These are phyloP conservation scores for Notothenia rossii DNA, from an alignment of 2,113 vertebrate genomes.

Conservation along the genomic window DNA sequence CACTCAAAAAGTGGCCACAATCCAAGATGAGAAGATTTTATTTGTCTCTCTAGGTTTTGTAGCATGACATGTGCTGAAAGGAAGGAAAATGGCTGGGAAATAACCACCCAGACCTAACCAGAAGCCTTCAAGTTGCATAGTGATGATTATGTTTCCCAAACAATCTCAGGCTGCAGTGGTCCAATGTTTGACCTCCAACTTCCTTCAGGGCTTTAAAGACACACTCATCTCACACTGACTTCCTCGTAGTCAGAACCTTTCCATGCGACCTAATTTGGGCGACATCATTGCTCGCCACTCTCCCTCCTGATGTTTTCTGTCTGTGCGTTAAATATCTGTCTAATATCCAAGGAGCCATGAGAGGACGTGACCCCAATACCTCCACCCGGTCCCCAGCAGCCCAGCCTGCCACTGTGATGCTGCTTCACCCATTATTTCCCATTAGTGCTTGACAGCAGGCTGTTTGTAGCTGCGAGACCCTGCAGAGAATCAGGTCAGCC, in stretches of 20 bases:
- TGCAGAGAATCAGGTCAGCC: conserved; percentile 39
- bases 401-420: conserved; percentile 1
- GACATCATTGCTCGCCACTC: neutral
- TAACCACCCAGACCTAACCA: neutral
- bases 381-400: conserved; percentile 33
- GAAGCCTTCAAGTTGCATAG: neutral
- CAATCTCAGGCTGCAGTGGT: neutral
- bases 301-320: conserved; percentile 27
- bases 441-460: conserved; percentile 62
- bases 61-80: no score
- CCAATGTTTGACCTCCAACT: neutral
- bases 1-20: no score
- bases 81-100: no score
- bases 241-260: neutral
- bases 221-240: neutral
- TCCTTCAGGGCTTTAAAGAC: neutral
- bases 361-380: conserved; percentile 54
- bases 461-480: conserved; percentile 35
- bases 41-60: no score
- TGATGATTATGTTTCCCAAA: neutral
- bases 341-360: conserved; percentile 5
- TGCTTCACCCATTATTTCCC: conserved; percentile 64
- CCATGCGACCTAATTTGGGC: neutral
- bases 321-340: conserved; percentile 30
- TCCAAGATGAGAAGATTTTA: no score